Evolutionary conservation across 2,797 vertebrate species (phyloP), one percentile per base, ranked within the genome.

Genomic region (Sebastes variabilis): DNA sequence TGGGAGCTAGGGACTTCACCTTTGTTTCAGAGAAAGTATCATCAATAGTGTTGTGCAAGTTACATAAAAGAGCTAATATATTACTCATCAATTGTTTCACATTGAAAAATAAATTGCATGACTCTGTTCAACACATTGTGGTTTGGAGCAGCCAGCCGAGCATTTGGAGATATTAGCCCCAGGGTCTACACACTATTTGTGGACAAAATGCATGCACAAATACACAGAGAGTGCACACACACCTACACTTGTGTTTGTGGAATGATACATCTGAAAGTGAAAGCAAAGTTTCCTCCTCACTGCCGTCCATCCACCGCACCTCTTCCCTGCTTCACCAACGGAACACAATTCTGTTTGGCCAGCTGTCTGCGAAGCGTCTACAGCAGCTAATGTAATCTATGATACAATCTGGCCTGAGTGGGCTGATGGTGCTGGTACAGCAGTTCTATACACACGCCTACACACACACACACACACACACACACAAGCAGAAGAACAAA

Each of bases 351-450:
- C 36, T 60, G 75, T 69, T 75, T 75, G 79, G 71, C 75, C 79
- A 77, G 80, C 70, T 77, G 82, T 78, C 81, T 89, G 77, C 34
- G 54, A 72, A 75, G 67, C 38, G 18, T 77, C 87, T 77, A 69
- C 75, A 89, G 83, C 83, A 85, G 86, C 82, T 89, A 91, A 92
- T 87, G 86, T 80, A 89, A 88, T 90, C 83, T 82, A 74, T 76
- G 75, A 87, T 83, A 68, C 83, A 89, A 91, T 90, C 86, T 88
- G 86, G 85, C 77, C 78, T 86, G 84, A 90, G 92, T 91, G 88
- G 86, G 89, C 78, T 70, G 84, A 55, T 46, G 36, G 55, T 71
- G 76, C 75, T 89, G 82, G 64, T 65, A 71, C 77, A 89, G 82
- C 80, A 91, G 76, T 76, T 87, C 74, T 60, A 82, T 46, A 79